Evolutionary conservation across 2,113 vertebrate genomes (phyloP), one percentile per base, ranked within the genome.

Genomic region (Gasterosteus nipponicus): DNA sequence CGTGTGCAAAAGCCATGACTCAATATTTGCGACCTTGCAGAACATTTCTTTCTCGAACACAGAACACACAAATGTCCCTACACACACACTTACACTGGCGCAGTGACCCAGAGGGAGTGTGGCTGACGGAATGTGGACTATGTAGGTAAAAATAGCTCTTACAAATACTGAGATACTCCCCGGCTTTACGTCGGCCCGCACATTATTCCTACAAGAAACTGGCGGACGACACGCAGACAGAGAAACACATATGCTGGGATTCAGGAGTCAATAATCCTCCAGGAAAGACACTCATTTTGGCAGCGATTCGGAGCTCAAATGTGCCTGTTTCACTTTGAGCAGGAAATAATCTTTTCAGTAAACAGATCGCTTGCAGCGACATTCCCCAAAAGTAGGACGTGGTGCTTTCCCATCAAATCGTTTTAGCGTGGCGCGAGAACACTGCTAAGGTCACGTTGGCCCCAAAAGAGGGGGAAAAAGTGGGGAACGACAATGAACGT

Each of bases 81-180:
- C 61, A 60, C 56, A 60, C 56, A 56, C 70, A 59, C 56, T 33
- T 46, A 22, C 29, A 63, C 51, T 57, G 26, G 46, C 60, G 38
- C 66, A 78, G 57, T 63, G 78, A 84, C 81, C 77, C 76, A 64
- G 64, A 49, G 90, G 75, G 75, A 82, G 80, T 76, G 73, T 64
- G 84, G 81, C 62, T 29, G n/a, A 69, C 75, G 81, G 85, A 92
- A 80, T 79, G 86, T 77, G 71, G 74, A 75, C 77, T 82, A 84
- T 77, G 75, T 46, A 33, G 60, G 31, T 86, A 88, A 86, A 92
- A 91, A 89, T 88, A 93, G 83, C 75, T 81, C 33, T 10, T 0
- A 41, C 65, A 80, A 80, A 87, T 41, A 80, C 68, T 47, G 71
- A 68, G 85, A 78, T 75, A 60, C 78, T 69, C 38, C 59, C 63